Base-by-base conservation (phyloP, 2,888 invertebrate species). In the Leucoptera coffeella region DNA sequence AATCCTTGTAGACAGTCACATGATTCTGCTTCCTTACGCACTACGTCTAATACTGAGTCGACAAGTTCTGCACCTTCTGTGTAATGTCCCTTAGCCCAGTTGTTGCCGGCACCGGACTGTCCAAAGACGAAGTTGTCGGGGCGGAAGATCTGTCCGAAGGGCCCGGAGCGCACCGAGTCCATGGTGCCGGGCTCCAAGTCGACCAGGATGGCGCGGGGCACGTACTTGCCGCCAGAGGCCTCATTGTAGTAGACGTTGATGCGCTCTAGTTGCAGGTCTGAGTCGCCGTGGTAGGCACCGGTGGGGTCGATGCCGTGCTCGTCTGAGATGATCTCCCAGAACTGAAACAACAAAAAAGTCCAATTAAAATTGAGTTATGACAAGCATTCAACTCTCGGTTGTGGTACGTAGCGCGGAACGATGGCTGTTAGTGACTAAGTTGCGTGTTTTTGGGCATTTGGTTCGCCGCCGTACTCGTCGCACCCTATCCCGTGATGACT, bases 241-340 rank as follows among this genome's bases (percentile, higher is more conserved):
- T 93, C 92, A 72, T 93, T 93, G 77, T 92, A 94, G 72, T 94
- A 94, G 9, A 94, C 93, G 57, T 89, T 90, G 60, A 94, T 94
- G 57, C 94, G 80, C 65, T 94, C 93, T 55, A 94, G 57, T 58
- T 94, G 94, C 42, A 93, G 76, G 58, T 92, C 91, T 26, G 86
- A 88, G 61, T 92, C 92, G 29, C 91, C 92, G 42, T 87, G 83
- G 67, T 91, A 91, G 29, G 85, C 82, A 33, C 91, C 91, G 40
- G 88, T 88, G 42, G 89, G 88, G 76, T 91, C 89, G 52, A 92
- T 92, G 48, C 91, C 91, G 57, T 92, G 92, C 71, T 92, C 92
- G 53, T 92, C 91, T 31, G 92, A 92, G 72, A 94, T 93, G 42
- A 93, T 91, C 75, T 93, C 92, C 92, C 91, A 93, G 38, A 72